A percentile compares a stretch with the other conserved stretches of the same genome.
Evolutionary conservation across 2,113 vertebrate species (phyloP).

Genomic region (Echinops telfairi): DNA sequence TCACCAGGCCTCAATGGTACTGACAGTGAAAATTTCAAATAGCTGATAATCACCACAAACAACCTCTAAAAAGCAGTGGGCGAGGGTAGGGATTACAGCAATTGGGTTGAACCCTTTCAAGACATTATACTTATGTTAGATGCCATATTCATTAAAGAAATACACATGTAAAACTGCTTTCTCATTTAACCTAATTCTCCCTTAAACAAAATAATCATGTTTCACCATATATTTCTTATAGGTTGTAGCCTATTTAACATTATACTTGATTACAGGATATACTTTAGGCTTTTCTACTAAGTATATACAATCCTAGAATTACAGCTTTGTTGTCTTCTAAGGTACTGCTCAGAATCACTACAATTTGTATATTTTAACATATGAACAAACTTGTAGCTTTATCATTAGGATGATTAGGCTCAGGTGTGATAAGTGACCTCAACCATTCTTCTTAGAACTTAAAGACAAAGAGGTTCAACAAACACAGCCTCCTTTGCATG

Average conservation of each 20-base stretch:
- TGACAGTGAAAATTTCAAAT: slow-evolving; percentile 51
- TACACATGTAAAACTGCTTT: slow-evolving; percentile 7
- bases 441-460: slow-evolving; percentile 51
- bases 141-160: neutral
- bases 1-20: slow-evolving; percentile 40
- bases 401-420: neutral
- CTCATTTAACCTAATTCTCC: slow-evolving; percentile 46
- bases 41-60: slow-evolving; percentile 39
- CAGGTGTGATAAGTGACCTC: slow-evolving; percentile 52
- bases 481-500: slow-evolving; percentile 47
- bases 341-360: slow-evolving; percentile 17
- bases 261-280: neutral
- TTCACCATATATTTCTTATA: slow-evolving; percentile 49
- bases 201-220: neutral
- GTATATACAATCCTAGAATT: neutral
- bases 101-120: neutral
- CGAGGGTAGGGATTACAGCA: neutral
- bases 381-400: slow-evolving; percentile 26
- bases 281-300: neutral
- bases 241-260: slow-evolving; percentile 22
- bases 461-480: slow-evolving; percentile 69
- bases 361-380: slow-evolving; percentile 30
- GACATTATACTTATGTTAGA: slow-evolving; percentile 3
- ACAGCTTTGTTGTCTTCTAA: slow-evolving; percentile 20
- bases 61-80: slow-evolving; percentile 49